Conservation (phyloP, 2,113 vertebrate species). For the Gnathonemus echidnorhynchus region DNA sequence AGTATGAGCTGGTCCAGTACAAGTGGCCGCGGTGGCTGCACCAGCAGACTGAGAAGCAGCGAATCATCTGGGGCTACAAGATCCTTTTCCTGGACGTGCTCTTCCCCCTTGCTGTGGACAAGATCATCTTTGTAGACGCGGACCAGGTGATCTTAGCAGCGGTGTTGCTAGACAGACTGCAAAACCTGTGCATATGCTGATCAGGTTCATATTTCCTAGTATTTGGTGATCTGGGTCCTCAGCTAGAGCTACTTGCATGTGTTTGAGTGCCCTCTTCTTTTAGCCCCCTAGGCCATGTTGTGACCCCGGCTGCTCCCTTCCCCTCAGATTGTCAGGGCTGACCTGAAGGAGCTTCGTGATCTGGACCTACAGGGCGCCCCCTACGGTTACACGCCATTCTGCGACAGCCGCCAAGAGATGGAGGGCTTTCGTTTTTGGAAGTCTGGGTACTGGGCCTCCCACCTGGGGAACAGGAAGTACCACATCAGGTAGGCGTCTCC, state of each 20-base stretch:
- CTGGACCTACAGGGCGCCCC: constrained; percentile 82
- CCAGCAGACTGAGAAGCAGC: constrained; percentile 92
- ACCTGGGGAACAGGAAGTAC: constrained; percentile 83
- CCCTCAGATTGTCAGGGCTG: constrained; percentile 82
- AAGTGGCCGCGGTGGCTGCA: constrained; percentile 94
- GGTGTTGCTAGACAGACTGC: too few relatives aligned
- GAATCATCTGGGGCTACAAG: constrained; percentile 97
- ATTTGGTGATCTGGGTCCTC: neutral
- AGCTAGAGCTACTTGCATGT: neutral
- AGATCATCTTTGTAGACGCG: constrained; percentile 97
- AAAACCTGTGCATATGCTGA: neutral
- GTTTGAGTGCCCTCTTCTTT: neutral
- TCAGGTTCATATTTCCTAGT: neutral
- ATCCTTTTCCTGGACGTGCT: constrained; percentile 97
- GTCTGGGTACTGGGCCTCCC: constrained; percentile 89
- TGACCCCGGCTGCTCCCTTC: constrained; percentile 4
- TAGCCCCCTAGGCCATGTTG: neutral
- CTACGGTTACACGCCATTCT: constrained; percentile 94
- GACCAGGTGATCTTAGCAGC: constrained; percentile 45
- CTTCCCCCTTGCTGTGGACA: constrained; percentile 90
- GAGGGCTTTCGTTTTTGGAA: constrained; percentile 98
- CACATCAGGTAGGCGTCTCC: constrained; percentile 80
- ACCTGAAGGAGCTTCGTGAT: constrained; percentile 84
- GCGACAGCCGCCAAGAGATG: constrained; percentile 90
- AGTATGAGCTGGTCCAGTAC: constrained; percentile 92